Base-by-base conservation (phyloP, 2,797 vertebrate genomes). In the Pangasius larnaudii region DNA sequence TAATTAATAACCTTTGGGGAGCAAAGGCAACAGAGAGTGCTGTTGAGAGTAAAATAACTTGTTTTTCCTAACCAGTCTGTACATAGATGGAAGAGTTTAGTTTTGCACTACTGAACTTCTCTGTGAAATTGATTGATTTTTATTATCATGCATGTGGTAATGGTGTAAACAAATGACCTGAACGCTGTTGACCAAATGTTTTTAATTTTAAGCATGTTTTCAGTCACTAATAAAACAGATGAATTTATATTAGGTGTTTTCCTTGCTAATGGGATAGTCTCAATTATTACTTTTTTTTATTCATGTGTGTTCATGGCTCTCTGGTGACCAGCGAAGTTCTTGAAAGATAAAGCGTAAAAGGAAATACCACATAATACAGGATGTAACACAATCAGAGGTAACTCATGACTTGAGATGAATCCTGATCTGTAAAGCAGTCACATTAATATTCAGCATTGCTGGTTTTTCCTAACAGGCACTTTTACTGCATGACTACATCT, bases 391-490 rank as follows among this genome's bases (percentile, higher is more conserved):
- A n/a, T n/a, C 58, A 46, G 58, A 18, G 2, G 14, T 9, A 49
- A 36, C 63, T 69, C n/a, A 84, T 36, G n/a, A 84, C 16, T 33
- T 30, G 9, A 49, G n/a, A 33, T 19, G n/a, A n/a, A 72, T 85
- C 16, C 27, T 30, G 36, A 61, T 49, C 10, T 65, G 53, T 65
- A 77, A 86, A 30, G 8, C 36, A 36, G 53, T 59, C 39, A 18
- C 14, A 8, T 63, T n/a, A 61, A 82, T 61, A 46, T 82, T 61
- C 36, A 59, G 5, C 49, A 51, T 11, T 30, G 80, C 72, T 86
- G 51, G 22, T 87, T 65, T 77, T 78, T 42, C 83, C 42, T 83
- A 75, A 49, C 88, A 87, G 88, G 81, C 56, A 9, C 59, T 84
- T 19, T 81, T 74, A 65, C 74, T 59, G 18, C 82, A 49, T 59